A percentile compares a stretch with the other conserved stretches of the same genome.
Evolutionary conservation across 2,797 vertebrate species (phyloP).

Genomic region (Tinamus major): DNA sequence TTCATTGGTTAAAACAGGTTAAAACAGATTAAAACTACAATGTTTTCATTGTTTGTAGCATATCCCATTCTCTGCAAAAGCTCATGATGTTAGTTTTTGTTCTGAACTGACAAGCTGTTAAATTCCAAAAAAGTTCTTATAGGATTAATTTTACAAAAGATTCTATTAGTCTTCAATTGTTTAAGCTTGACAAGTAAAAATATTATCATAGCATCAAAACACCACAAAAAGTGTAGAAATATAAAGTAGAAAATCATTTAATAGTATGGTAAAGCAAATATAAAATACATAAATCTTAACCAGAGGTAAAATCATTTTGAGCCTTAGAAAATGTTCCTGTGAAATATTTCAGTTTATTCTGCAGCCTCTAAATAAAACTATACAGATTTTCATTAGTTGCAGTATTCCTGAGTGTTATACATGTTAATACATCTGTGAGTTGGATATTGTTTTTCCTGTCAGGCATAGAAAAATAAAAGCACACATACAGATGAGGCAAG

Average conservation of each 20-base stretch:
- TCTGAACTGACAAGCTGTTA: neutral
- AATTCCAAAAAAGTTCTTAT: neutral
- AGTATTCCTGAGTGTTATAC: neutral
- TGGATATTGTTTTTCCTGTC: neutral
- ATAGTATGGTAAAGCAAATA: neutral
- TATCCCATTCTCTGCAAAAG: neutral
- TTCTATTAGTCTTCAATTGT: neutral
- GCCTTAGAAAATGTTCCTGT: neutral
- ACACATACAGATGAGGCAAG: neutral
- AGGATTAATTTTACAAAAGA: neutral
- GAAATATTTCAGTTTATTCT: neutral
- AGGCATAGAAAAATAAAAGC: neutral
- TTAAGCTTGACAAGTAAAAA: neutral
- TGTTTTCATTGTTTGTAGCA: neutral
- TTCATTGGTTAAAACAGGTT: too few species aligned
- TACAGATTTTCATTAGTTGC: neutral
- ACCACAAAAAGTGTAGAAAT: neutral
- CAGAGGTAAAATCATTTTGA: neutral
- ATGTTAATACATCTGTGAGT: neutral
- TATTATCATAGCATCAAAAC: neutral
- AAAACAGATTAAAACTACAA: neutral
- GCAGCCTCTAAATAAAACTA: neutral
- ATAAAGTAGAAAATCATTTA: neutral
- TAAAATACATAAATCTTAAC: neutral
- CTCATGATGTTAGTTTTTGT: neutral